These are phyloP conservation scores for Perca schrenkii DNA, from an alignment of 2,113 vertebrate genomes.

Conservation along the genomic window DNA sequence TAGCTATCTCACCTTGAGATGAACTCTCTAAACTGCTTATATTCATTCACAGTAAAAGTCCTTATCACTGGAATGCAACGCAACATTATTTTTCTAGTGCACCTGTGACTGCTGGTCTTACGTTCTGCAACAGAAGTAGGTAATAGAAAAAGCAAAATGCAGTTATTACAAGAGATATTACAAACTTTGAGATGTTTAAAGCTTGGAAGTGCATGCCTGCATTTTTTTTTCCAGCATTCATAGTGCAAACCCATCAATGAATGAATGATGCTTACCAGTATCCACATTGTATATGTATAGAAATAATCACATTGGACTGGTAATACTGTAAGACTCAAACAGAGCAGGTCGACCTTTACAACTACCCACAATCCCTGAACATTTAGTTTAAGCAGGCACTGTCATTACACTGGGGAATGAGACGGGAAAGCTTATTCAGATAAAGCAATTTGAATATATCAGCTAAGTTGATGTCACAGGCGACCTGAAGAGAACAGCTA, in stretches of 20 bases:
- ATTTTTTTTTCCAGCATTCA: neutral
- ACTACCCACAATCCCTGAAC: neutral
- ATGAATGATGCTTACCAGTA: neutral
- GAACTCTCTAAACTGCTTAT: constrained; percentile 42
- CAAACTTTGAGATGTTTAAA: neutral
- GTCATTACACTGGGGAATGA: neutral
- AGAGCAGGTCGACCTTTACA: neutral
- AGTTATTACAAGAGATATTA: neutral
- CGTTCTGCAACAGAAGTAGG: constrained; percentile 14
- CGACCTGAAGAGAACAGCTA: neutral
- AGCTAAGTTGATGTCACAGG: neutral
- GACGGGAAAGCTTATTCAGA: neutral
- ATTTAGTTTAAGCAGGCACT: neutral
- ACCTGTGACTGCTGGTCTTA: constrained; percentile 8
- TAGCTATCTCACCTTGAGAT: constrained; percentile 56
- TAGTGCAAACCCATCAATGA: neutral
- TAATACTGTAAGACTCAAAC: constrained; percentile 11
- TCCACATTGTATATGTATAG: neutral
- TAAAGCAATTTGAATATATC: neutral
- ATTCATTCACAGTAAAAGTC: constrained; percentile 17
- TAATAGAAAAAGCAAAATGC: constrained; percentile 28
- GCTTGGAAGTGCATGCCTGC: neutral
- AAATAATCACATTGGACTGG: neutral
- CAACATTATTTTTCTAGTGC: constrained; percentile 23
- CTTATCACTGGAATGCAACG: constrained; percentile 36